Conservation (phyloP, 2,888 invertebrate species). For the Diplolepis rosae region DNA sequence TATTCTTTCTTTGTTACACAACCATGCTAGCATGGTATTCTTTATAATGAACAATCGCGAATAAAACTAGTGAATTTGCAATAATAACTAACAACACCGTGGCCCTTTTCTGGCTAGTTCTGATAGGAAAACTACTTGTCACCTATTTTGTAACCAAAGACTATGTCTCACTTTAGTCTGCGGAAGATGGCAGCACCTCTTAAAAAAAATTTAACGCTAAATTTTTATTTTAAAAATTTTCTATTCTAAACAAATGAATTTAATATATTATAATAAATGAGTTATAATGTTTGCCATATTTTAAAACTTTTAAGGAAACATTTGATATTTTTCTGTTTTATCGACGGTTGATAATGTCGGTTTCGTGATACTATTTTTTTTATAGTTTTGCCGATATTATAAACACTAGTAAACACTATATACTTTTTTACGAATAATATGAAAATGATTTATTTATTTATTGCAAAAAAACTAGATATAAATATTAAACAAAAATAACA, state of each 20-base stretch:
- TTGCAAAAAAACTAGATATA: not conserved
- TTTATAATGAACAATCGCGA: not conserved
- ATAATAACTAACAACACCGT: conserved; percentile 23
- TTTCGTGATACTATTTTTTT: too few species aligned
- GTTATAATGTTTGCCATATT: too few species aligned
- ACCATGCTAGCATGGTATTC: conserved; percentile 26
- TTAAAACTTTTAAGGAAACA: too few species aligned
- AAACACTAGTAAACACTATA: not conserved
- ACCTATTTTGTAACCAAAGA: conserved; percentile 13
- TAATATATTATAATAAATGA: too few species aligned
- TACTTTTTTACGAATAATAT: too few species aligned
- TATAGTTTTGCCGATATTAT: not conserved
- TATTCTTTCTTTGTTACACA: conserved; percentile 29
- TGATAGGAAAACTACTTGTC: conserved; percentile 20
- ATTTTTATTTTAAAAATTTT: too few species aligned
- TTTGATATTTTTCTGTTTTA: not conserved
- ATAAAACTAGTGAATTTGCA: conserved; percentile 20
- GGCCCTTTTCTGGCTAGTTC: not conserved
- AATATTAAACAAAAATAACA: not conserved
- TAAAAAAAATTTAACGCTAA: too few species aligned
- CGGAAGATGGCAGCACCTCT: conserved; percentile 1
- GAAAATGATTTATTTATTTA: too few species aligned
- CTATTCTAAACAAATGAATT: too few species aligned
- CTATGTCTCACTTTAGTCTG: too few species aligned
- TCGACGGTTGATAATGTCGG: not conserved